Percentiles rank a stretch among this genome's conserved stretches.
Conservation (phyloP, 2,113 vertebrate species). For the Mesembrinibis cayennensis region DNA sequence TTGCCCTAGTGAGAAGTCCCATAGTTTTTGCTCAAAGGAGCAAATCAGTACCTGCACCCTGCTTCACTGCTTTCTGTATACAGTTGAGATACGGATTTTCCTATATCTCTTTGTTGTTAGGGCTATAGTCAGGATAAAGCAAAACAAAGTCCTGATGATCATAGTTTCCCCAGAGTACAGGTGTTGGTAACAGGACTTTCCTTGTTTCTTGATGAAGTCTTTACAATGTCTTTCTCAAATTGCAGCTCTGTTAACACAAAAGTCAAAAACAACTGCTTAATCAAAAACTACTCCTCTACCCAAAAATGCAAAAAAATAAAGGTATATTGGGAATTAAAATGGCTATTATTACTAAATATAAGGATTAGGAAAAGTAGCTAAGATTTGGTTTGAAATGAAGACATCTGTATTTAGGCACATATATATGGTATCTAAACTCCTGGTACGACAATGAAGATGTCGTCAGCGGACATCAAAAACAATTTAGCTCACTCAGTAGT, state of each 20-base stretch:
- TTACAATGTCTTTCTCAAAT: background rate
- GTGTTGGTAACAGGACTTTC: background rate
- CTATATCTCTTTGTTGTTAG: background rate
- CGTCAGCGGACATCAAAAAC: background rate
- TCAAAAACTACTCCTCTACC: background rate
- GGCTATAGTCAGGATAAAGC: background rate
- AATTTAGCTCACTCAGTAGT: background rate
- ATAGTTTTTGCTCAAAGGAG: background rate
- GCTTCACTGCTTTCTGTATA: background rate
- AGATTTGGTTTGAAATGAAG: background rate
- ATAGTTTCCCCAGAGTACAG: background rate
- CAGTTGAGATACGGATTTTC: fast-evolving
- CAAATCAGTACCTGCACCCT: background rate
- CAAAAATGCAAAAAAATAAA: background rate
- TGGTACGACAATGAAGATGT: background rate
- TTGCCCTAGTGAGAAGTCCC: background rate
- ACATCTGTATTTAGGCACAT: background rate
- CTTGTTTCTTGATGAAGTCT: background rate
- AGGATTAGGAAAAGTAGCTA: background rate
- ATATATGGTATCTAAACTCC: background rate
- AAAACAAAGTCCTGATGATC: background rate
- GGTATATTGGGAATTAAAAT: background rate
- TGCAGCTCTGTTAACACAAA: background rate
- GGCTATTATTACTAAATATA: background rate
- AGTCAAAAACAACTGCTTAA: background rate